Percentiles rank a stretch among this genome's conserved stretches.
Conservation (phyloP, 2,888 invertebrate species). For the Eretmocerus hayati region DNA sequence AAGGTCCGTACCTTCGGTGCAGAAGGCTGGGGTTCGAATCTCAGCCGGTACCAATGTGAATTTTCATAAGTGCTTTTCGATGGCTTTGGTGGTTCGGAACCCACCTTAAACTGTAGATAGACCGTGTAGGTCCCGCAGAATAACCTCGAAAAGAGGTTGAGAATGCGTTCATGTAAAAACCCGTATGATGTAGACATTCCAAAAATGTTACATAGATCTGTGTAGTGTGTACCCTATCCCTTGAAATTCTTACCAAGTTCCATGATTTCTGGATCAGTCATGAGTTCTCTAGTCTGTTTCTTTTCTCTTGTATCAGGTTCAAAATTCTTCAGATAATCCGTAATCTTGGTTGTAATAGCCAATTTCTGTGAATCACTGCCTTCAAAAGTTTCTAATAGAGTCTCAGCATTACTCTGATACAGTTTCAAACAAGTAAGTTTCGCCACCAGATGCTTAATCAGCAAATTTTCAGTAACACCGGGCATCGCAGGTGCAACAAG, state of each 20-base stretch:
- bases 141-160: too few species aligned
- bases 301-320: conserved; percentile 18
- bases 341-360: conserved; percentile 7
- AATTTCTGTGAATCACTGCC: conserved; percentile 11
- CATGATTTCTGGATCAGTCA: conserved; percentile 13
- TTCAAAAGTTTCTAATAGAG: conserved; percentile 13
- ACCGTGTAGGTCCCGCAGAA: too few species aligned
- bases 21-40: too few species aligned
- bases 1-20: too few species aligned
- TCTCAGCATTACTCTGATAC: conserved; percentile 11
- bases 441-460: conserved; percentile 15
- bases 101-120: too few species aligned
- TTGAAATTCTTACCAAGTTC: conserved; percentile 11
- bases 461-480: conserved; percentile 7
- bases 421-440: conserved; percentile 15
- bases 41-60: too few species aligned
- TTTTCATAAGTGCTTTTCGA: too few species aligned
- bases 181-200: too few species aligned
- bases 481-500: conserved; percentile 1
- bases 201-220: not conserved
- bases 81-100: too few species aligned
- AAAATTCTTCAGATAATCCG: conserved; percentile 20
- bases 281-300: conserved; percentile 17
- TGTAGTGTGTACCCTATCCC: too few species aligned
- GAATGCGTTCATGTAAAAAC: too few species aligned